Evolutionary conservation across 2,888 invertebrate species (phyloP).

Genomic region (Gymnocheta viridis): DNA sequence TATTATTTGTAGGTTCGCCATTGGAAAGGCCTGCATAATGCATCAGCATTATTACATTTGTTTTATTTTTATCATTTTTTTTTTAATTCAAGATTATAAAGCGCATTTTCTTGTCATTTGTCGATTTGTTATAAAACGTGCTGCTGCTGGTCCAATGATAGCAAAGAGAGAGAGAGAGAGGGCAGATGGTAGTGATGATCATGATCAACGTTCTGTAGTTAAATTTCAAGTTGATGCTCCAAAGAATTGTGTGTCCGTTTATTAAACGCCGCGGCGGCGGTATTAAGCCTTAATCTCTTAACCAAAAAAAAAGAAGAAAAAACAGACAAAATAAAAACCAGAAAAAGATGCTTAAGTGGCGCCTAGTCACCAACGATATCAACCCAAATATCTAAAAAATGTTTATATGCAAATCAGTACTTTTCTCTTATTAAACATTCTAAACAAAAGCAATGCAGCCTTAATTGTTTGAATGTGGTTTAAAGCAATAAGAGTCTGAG

Average conservation of each 20-base stretch:
- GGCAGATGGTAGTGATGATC: not conserved
- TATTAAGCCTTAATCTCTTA: conserved; percentile 73
- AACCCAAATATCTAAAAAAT: conserved; percentile 42
- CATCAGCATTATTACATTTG: conserved; percentile 47
- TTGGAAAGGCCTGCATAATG: conserved; percentile 34
- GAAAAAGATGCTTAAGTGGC: conserved; percentile 77
- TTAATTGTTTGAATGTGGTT: conserved; percentile 14
- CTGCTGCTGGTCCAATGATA: conserved; percentile 45
- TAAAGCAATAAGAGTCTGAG: not conserved
- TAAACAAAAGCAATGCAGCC: conserved; percentile 19
- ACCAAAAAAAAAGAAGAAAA: conserved; percentile 34
- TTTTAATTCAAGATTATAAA: conserved; percentile 80
- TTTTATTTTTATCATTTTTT: conserved; percentile 77
- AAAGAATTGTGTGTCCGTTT: not conserved
- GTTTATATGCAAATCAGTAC: conserved; percentile 48
- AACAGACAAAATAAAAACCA: not conserved
- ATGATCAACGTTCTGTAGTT: conserved; percentile 28
- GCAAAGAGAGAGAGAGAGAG: not conserved
- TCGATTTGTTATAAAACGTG: conserved; percentile 75
- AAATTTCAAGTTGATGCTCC: conserved; percentile 8
- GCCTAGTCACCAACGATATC: conserved; percentile 72
- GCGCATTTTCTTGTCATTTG: conserved; percentile 81
- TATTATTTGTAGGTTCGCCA: conserved; percentile 3
- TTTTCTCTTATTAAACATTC: conserved; percentile 8
- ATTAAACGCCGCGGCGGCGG: conserved; percentile 29